A percentile compares a stretch with the other conserved stretches of the same genome.
These are phyloP conservation scores for Dorcus parallelipipedus DNA, from an alignment of 2,888 invertebrate species.

Conservation along the genomic window DNA sequence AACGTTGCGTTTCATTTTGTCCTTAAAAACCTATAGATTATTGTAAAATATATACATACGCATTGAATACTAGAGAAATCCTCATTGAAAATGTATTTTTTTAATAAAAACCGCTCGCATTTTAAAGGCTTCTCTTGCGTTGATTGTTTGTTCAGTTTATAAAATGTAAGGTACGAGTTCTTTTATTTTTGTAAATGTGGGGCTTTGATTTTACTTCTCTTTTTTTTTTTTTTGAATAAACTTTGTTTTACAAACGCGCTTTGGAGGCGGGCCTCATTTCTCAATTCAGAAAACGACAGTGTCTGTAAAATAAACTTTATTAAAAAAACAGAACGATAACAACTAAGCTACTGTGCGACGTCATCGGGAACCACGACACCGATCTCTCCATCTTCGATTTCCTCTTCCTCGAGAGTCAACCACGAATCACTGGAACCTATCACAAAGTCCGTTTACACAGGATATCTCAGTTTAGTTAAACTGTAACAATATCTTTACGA, in stretches of 20 bases:
- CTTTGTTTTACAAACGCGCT: not conserved
- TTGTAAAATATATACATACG: too few species aligned
- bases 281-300: not conserved
- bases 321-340: not conserved
- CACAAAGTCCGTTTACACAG: not conserved
- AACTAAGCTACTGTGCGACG: not conserved
- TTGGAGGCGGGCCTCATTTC: not conserved
- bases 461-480: not conserved
- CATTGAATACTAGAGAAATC: too few species aligned
- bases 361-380: not conserved
- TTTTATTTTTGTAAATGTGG: not conserved
- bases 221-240: not conserved
- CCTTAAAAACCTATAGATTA: too few species aligned
- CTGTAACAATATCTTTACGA: not conserved
- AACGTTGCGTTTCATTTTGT: too few species aligned
- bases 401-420: conserved; percentile 21
- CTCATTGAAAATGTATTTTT: too few species aligned
- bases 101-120: not conserved
- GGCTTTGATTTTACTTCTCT: not conserved
- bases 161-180: not conserved
- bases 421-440: conserved; percentile 22
- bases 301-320: not conserved
- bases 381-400: conserved; percentile 10
- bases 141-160: not conserved
- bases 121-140: not conserved